Evolutionary conservation across 2,797 vertebrate species (phyloP), one percentile per base, ranked within the genome.

Genomic region (Rhinella marina): DNA sequence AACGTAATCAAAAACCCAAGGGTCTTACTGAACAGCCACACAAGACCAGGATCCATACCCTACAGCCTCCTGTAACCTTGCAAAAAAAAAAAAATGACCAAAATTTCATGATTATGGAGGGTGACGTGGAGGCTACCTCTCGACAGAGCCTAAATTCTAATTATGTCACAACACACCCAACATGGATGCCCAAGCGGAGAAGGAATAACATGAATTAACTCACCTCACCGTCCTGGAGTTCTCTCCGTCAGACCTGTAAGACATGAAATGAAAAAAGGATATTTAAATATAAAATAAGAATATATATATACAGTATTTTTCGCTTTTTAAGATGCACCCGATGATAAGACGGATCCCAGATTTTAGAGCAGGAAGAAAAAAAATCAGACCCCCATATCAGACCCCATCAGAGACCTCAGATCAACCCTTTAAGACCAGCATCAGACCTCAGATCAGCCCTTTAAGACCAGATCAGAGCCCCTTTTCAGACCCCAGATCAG

Each of bases 191-290:
- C 59, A 81, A 25, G 59, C 27, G 9, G 23, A 66, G 1, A 25
- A 59, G 54, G 27, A 59, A 80, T 23, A 21, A 80, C 56, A 66
- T 17, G 11, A 50, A 64, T 50, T 7, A 50, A 93, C 93, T 93
- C 91, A 93, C 94, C 93, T 93, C 91, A 90, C 91, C 64, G 93
- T 92, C 91, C 92, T 92, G 90, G 92, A 92, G 89, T 93, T 93
- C 88, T 94, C 93, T 85, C 93, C 93, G 89, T 93, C 91, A 88
- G 94, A 94, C 87, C 89, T 94, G 92, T 82, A 92, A 92, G 75
- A 86, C 68, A 92, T 87, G 81, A 25, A 66, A 32, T 10, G 14
- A 8, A 14, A 68, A 72, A 72, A 72, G 27, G 11, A 29, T 5
- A 61, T 61, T 19, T 61, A 23, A 61, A 61, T 23, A 61, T 61